These are phyloP conservation scores for Protonibea diacanthus DNA, from an alignment of 2,797 vertebrate species.

Conservation along the genomic window DNA sequence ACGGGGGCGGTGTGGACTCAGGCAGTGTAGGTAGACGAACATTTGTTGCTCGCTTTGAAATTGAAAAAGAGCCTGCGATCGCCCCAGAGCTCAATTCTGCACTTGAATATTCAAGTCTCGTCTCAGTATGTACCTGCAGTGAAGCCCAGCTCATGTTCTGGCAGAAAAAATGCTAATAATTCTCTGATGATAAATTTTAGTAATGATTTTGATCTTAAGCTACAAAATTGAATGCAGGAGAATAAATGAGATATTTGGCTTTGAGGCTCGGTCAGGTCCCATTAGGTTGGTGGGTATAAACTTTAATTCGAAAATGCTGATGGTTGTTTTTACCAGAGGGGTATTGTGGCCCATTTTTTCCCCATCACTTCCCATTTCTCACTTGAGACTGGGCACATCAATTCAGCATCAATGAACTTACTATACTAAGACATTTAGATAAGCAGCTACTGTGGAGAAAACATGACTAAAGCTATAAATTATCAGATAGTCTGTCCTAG, in stretches of 20 bases:
- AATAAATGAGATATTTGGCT: not conserved
- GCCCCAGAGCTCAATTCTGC: not conserved
- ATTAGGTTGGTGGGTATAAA: conserved; percentile 19
- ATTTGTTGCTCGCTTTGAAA: conserved; percentile 25
- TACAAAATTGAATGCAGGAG: not conserved
- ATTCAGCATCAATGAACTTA: conserved; percentile 8
- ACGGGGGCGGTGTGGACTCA: conserved; percentile 14
- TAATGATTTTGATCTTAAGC: conserved; percentile 7
- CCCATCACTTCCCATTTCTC: conserved; percentile 31
- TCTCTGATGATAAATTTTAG: not conserved
- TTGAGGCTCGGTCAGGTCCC: not conserved
- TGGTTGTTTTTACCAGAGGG: conserved; percentile 31
- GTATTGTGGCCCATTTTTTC: conserved; percentile 27
- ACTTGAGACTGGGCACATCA: conserved; percentile 18
- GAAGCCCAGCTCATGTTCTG: not conserved
- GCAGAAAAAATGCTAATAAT: not conserved
- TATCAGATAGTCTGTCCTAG: not conserved
- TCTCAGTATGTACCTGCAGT: conserved; percentile 4
- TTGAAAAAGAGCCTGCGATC: conserved; percentile 12
- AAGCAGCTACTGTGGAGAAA: not conserved
- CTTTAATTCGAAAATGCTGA: conserved; percentile 26
- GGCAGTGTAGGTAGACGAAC: conserved; percentile 19
- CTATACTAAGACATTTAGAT: not conserved
- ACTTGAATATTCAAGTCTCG: conserved; percentile 30
- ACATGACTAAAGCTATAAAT: not conserved